Percentiles rank a stretch among this genome's conserved stretches.
Conservation (phyloP, 2,113 vertebrate species). For the Todiramphus chloris region DNA sequence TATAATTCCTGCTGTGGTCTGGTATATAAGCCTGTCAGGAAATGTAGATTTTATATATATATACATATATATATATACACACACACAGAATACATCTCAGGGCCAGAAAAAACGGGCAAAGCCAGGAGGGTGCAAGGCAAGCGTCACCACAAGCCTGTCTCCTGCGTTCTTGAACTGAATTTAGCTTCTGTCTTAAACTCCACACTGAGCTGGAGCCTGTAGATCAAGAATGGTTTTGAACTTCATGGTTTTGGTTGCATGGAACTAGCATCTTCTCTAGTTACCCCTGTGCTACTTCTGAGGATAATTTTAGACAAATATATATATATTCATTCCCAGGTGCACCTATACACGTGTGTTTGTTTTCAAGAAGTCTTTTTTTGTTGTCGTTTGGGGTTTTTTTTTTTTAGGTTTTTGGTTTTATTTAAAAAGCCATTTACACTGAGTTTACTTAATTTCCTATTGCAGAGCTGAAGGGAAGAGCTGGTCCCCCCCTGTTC, state of each 20-base stretch:
- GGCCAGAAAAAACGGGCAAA: neutral
- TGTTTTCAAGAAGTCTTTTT: neutral
- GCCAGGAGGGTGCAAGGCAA: neutral
- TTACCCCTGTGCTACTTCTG: neutral
- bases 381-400: neutral
- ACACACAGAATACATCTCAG: too few relatives aligned
- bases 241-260: neutral
- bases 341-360: neutral
- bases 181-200: neutral
- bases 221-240: neutral
- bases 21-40: neutral
- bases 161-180: neutral
- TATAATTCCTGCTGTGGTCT: neutral
- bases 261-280: neutral
- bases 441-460: neutral
- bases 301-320: neutral
- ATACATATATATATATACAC: too few relatives aligned
- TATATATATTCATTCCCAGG: neutral
- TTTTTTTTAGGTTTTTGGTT: neutral
- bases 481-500: slow-evolving; percentile 79
- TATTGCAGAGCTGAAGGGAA: slow-evolving; percentile 82
- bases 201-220: neutral
- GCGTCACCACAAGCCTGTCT: neutral
- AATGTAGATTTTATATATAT: too few relatives aligned
- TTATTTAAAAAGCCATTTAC: neutral